Percentiles rank a stretch among this genome's conserved stretches.
These are phyloP conservation scores for Scaptomyza polygonia DNA, from an alignment of 2,888 invertebrate genomes.

Conservation along the genomic window DNA sequence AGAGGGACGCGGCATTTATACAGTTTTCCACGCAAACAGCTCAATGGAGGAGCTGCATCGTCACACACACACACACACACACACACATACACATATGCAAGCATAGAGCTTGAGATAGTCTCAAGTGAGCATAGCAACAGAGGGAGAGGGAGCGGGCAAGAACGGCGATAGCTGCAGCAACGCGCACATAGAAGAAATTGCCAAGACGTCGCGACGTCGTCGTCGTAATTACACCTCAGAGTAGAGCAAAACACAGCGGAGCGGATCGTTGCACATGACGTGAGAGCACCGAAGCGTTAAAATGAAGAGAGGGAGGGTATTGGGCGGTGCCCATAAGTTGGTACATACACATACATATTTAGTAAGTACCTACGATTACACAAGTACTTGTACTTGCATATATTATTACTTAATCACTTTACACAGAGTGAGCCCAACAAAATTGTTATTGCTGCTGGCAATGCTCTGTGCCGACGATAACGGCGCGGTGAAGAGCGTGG, in stretches of 20 bases:
- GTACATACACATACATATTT: conserved; percentile 2
- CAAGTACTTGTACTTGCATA: conserved; percentile 18
- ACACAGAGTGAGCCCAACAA: conserved; percentile 4
- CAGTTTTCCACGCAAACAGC: conserved; percentile 70
- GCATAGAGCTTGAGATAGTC: conserved; percentile 44
- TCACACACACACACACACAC: conserved; percentile 31
- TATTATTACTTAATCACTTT: conserved; percentile 18
- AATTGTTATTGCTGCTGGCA: not conserved
- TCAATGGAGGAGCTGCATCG: conserved; percentile 64
- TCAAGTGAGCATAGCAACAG: conserved; percentile 13
- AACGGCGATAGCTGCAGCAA: conserved; percentile 57
- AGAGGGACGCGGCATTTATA: conserved; percentile 29
- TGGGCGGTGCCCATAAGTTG: conserved; percentile 40
- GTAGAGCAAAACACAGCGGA: conserved; percentile 5
- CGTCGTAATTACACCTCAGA: conserved; percentile 55
- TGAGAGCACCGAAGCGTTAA: not conserved
- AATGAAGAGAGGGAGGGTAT: not conserved
- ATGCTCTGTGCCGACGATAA: not conserved
- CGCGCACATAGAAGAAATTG: conserved; percentile 79
- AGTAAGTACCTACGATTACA: conserved; percentile 25
- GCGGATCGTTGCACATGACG: conserved; percentile 4
- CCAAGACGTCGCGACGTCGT: conserved; percentile 49
- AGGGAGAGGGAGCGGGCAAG: conserved; percentile 25
- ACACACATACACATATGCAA: conserved; percentile 5
- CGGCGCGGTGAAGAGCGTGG: not conserved